A percentile compares a stretch with the other conserved stretches of the same genome.
Conservation (phyloP, 2,797 vertebrate genomes). For the Mallotus villosus region DNA sequence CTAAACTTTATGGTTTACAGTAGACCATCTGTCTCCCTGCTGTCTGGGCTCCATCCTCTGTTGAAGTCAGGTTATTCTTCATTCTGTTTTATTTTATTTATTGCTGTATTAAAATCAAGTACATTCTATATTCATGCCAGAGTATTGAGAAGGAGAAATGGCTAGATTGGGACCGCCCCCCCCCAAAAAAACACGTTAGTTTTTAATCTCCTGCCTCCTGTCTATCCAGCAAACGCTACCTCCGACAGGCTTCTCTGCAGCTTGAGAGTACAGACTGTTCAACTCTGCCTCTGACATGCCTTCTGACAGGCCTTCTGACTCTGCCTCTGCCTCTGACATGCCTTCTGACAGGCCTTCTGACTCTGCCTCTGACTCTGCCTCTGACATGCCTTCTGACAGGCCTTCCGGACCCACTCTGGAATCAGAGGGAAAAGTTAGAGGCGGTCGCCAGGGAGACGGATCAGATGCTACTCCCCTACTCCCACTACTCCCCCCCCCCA, state of each 20-base stretch:
- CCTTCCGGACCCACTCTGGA: conserved; percentile 15
- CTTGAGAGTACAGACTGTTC: conserved; percentile 17
- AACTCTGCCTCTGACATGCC: not conserved
- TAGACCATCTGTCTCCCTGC: too few species aligned
- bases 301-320: conserved; percentile 27
- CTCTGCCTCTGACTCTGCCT: conserved; percentile 2
- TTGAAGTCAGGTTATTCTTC: too few species aligned
- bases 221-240: not conserved
- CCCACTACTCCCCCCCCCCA: conserved; percentile 15
- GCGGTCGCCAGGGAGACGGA: conserved; percentile 26
- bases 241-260: conserved; percentile 1
- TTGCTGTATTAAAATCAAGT: too few species aligned
- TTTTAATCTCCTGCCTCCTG: not conserved
- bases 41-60: too few species aligned
- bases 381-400: conserved; percentile 23
- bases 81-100: too few species aligned
- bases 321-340: too few species aligned
- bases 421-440: conserved; percentile 30
- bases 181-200: not conserved
- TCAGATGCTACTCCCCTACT: conserved; percentile 36
- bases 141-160: too few species aligned
- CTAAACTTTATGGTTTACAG: too few species aligned
- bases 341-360: conserved; percentile 29
- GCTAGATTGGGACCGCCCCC: not conserved
- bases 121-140: too few species aligned